phyloP scores from a whole-genome alignment of 2,797 vertebrate species.

The Pangasius sanitwongsei region DNA sequence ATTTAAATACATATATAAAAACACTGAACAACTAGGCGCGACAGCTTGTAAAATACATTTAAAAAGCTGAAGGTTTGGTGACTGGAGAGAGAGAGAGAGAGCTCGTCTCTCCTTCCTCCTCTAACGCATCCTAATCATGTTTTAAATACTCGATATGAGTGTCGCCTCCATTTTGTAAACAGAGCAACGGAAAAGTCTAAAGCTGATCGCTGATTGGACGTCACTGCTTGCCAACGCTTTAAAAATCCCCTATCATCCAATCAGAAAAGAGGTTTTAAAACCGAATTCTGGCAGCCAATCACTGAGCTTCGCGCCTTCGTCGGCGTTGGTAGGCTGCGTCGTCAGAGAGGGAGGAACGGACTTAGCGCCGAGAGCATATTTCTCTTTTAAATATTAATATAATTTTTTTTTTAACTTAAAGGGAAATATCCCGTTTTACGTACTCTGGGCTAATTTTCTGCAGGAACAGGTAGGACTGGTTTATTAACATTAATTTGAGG shows the following conservation, averaged over 20 bases:
- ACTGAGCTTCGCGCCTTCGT: slow-evolving; percentile 74
- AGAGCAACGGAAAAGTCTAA: neutral
- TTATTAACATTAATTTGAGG: neutral
- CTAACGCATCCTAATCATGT: neutral
- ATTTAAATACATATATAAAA: neutral
- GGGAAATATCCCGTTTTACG: neutral
- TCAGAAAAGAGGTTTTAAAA: slow-evolving; percentile 68
- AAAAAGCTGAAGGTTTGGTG: neutral
- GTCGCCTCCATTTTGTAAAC: slow-evolving; percentile 54
- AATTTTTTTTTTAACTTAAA: slow-evolving; percentile 44
- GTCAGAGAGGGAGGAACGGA: slow-evolving; percentile 70
- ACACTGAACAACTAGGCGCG: neutral
- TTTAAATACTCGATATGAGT: neutral
- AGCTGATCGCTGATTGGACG: neutral
- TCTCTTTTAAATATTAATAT: slow-evolving; percentile 56
- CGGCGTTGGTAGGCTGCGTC: slow-evolving; percentile 62
- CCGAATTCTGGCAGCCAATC: slow-evolving; percentile 69
- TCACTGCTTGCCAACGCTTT: slow-evolving; percentile 58
- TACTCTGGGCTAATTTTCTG: neutral
- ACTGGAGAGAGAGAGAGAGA: neutral
- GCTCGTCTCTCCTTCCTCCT: too few relatives aligned
- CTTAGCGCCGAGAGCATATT: slow-evolving; percentile 58
- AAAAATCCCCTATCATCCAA: slow-evolving; percentile 64
- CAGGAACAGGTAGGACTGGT: slow-evolving; percentile 63
- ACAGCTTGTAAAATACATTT: neutral